Evolutionary conservation across 2,888 invertebrate species (phyloP), one percentile per base, ranked within the genome.

Genomic region (Dolichomitus sp.): DNA sequence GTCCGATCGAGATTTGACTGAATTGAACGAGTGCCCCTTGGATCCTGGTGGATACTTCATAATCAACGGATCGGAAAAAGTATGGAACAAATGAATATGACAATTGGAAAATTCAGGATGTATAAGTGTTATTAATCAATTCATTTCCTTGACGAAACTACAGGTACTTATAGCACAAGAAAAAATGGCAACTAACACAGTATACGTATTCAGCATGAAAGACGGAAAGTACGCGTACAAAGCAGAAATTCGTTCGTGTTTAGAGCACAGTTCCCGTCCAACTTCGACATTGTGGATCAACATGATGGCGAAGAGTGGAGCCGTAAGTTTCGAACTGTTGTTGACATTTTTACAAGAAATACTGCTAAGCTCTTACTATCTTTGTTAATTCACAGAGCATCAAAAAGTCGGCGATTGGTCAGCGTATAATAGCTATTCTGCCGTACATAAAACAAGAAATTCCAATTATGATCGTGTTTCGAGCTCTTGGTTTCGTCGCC

Each of bases 41-140:
- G 99, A 99, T 95, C 99, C 99, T 57, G 99, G 99, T 87, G 99
- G 99, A 81, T 99, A 99, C 94, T 99, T 99, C 91, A 99, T 99
- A 87, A 99, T 99, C 85, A 99, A 99, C 93, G 99, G 99, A 1
- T 99, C 99, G 7, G 99, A 99, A 94, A 99, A 99, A 94, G 98
- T 95, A 79, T 17, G 42, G n/a, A n/a, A 61, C 23, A 23, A 12
- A 33, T 37, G n/a, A 5, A 12, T 40, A 33, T 2, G 33, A 17
- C 4, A n/a, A 57, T 17, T 66, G 14, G 12, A 12, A 48, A 33
- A 6, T 17, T n/a, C 17, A 12, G 12, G 23, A 4, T 11, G 17
- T 23, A 23, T 27, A 5, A 42, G 27, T 4, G 14, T 14, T 27
- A 0, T 33, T 23, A 30, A 19, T 63, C 4, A 27, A 30, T 17